Evolutionary conservation across 2,888 invertebrate species (phyloP).

Genomic region (Cenopis cana): DNA sequence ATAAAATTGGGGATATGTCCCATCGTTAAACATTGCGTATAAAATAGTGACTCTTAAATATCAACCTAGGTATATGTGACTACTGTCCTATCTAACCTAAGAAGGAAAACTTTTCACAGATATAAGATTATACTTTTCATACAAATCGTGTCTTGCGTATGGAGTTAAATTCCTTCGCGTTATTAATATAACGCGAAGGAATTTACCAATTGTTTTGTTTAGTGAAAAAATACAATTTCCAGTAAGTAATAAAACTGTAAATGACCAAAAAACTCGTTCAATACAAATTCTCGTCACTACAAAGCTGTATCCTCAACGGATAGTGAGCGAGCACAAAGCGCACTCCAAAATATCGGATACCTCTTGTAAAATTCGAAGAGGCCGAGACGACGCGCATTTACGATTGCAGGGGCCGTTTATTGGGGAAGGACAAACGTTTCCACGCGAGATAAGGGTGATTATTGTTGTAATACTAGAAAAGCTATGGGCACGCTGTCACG

Average conservation of each 20-base stretch:
- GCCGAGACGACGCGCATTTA: conserved; percentile 17
- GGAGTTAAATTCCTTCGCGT: no score
- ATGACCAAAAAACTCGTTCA: background rate
- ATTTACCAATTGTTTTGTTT: background rate
- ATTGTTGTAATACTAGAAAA: conserved; percentile 35
- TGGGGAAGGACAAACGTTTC: conserved; percentile 32
- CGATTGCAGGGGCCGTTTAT: conserved; percentile 34
- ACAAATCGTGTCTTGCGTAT: no score
- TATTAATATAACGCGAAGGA: no score
- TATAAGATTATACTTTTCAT: no score
- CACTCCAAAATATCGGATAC: conserved; percentile 37
- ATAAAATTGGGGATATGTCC: no score
- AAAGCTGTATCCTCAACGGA: conserved; percentile 3
- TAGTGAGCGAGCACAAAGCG: conserved; percentile 30
- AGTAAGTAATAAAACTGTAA: background rate
- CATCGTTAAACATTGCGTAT: no score
- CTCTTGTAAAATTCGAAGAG: conserved; percentile 38
- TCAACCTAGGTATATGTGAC: no score
- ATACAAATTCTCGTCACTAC: conserved; percentile 15
- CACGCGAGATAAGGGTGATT: conserved; percentile 22
- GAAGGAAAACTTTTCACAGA: no score
- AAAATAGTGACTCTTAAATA: no score
- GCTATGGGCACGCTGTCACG: conserved; percentile 22
- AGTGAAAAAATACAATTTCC: background rate
- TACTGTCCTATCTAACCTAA: no score